Base-by-base conservation (phyloP, 2,113 vertebrate genomes). In the Scomber colias region DNA sequence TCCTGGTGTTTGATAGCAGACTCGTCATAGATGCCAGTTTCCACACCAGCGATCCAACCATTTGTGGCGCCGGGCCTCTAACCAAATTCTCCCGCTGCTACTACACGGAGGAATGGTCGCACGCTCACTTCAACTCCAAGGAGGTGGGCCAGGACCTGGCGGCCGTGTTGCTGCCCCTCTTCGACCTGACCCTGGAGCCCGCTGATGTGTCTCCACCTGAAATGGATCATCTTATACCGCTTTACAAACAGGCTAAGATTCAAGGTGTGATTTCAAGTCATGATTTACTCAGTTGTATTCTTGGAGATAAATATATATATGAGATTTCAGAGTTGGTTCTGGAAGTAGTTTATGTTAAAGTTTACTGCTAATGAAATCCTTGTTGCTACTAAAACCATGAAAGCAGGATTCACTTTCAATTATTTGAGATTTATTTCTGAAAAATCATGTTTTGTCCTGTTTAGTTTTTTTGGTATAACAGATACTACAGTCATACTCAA, bases 61-160 rank as follows among this genome's bases (percentile, higher is more conserved):
- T 99, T 82, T 93, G 88, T 60, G 97, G 94, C 1, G 97, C 97
- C 0, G 97, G 97, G 4, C 92, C 98, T n/a, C 91, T 98, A 75
- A 99, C 97, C 46, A 98, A 96, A 64, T 98, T 96, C 90, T 96
- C 97, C 71, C 95, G 94, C 17, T 81, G 90, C 17, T 97, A 97
- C 69, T 92, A 94, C 14, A 83, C 91, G 1, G 96, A 96, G 4
- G 93, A 95, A 11, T 95, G 96, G 96, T 93, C 94, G 24, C 96
- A 97, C 56, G 92, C 80, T 76, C 86, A 88, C 90, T 97, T 97
- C 92, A 97, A 57, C 90, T 98, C 97, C 35, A 96, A 91, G 83
- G 96, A 99, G 83, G 89, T 99, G 59, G 98, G 98, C 19, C 95
- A 87, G 75, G 95, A 96, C 30, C 94, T 99, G 83, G 98, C 97